A percentile compares a stretch with the other conserved stretches of the same genome.
Evolutionary conservation across 2,888 invertebrate species (phyloP).

Genomic region (Adelphocoris suturalis): DNA sequence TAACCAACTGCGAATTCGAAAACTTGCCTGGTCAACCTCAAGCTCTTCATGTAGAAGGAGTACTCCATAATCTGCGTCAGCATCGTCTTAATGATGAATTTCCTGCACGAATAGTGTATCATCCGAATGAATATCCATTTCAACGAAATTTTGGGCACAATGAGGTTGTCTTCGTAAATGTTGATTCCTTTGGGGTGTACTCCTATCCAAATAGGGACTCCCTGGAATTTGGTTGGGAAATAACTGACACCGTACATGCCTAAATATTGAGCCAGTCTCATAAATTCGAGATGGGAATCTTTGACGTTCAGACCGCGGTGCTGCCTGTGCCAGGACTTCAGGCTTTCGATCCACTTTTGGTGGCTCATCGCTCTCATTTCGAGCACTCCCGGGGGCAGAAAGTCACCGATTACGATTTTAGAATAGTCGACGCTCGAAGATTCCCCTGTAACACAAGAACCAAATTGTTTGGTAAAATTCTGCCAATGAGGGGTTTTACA

Average conservation of each 20-base stretch:
- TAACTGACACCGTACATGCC: conserved; percentile 73
- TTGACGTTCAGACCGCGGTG: conserved; percentile 68
- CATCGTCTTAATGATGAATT: conserved; percentile 73
- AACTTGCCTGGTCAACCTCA: conserved; percentile 70
- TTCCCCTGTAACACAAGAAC: conserved; percentile 51
- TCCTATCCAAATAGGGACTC: conserved; percentile 51
- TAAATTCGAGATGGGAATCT: conserved; percentile 71
- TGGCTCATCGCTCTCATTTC: conserved; percentile 60
- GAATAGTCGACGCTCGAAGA: conserved; percentile 72
- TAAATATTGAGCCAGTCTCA: conserved; percentile 71
- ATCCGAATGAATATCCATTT: conserved; percentile 74
- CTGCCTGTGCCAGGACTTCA: conserved; percentile 73
- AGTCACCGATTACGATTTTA: conserved; percentile 52
- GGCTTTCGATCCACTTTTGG: conserved; percentile 70
- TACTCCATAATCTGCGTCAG: conserved; percentile 68
- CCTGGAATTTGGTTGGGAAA: conserved; percentile 69
- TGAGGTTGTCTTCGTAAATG: conserved; percentile 72
- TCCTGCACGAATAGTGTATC: conserved; percentile 72
- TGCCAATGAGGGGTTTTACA: too few species aligned
- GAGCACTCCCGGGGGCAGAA: conserved; percentile 63
- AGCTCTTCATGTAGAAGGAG: conserved; percentile 71
- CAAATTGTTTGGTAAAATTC: too few species aligned
- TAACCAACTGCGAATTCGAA: conserved; percentile 74
- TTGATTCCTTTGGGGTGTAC: conserved; percentile 68
- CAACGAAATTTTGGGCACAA: conserved; percentile 71